These are phyloP conservation scores for Prosopocoilus inquinatus DNA, from an alignment of 2,888 invertebrate genomes.

Conservation along the genomic window DNA sequence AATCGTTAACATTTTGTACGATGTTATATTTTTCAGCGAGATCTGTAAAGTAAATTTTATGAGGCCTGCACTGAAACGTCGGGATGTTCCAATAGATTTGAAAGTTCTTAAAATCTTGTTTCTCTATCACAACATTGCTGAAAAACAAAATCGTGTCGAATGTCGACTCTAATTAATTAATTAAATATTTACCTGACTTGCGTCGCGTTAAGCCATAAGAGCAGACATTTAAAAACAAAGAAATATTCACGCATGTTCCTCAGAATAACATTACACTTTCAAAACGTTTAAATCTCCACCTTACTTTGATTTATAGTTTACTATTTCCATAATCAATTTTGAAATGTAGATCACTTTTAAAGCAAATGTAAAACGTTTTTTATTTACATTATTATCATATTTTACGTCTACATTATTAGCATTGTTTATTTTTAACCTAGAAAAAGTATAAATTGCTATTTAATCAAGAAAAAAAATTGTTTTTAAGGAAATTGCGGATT, in stretches of 20 bases:
- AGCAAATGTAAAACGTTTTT: slow-evolving; percentile 14
- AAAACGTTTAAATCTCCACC: slow-evolving; percentile 13
- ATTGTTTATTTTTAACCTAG: neutral
- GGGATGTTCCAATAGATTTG: slow-evolving; percentile 75
- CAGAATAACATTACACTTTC: slow-evolving; percentile 2
- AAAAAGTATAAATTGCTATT: too few species aligned
- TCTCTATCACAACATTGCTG: slow-evolving; percentile 13
- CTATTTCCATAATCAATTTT: slow-evolving; percentile 20
- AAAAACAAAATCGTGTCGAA: neutral
- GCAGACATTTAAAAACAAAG: neutral
- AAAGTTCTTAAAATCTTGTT: slow-evolving; percentile 16
- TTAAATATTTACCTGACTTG: slow-evolving; percentile 5
- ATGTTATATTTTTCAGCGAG: slow-evolving; percentile 62
- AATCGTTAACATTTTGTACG: slow-evolving; percentile 63
- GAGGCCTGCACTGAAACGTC: slow-evolving; percentile 67
- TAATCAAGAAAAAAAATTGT: too few species aligned
- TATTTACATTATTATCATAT: slow-evolving; percentile 21
- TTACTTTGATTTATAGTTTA: slow-evolving; percentile 13
- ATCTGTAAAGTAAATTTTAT: slow-evolving; percentile 60
- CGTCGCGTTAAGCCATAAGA: slow-evolving; percentile 6
- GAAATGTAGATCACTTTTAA: slow-evolving; percentile 19
- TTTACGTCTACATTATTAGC: slow-evolving; percentile 14
- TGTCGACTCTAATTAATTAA: too few species aligned
- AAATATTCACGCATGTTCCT: neutral
- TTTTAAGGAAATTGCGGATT: too few species aligned